Evolutionary conservation across 64 coral and sea anemone species (phyloP), one percentile per base, ranked within the genome.

Genomic region (Montipora foliosa): DNA sequence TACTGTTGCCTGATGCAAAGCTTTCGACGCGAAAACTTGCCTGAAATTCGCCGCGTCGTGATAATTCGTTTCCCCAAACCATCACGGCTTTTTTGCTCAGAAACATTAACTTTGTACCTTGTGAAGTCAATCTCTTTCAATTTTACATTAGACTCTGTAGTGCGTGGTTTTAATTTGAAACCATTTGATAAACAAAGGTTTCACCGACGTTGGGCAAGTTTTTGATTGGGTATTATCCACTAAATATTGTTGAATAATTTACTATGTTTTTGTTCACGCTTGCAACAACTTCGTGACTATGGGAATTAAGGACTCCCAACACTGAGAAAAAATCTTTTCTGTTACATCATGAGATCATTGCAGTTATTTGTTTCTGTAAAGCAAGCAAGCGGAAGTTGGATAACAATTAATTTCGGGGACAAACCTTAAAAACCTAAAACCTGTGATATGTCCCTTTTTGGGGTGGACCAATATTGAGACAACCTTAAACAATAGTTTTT

Each of bases 151-250:
- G 58, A 66, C 5, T 44, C 58, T 8, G 37, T 82, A 44, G 25
- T 62, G 58, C 52, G 60, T 17, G 44, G 15, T 19, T 84, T 4
- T 50, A 11, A 17, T 1, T 16, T 19, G 44, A 71, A 71, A 20
- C 20, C 64, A 47, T 50, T 3, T 6, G 5, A 71, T 14, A 86
- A 86, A 72, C 66, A 72, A 71, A 66, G 6, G 2, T 49, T 70
- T 71, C 16, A 8, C 66, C 66, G 82, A 49, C 64, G 37, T 51
- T 50, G 46, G 71, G 14, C 46, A 11, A 49, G 24, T 7, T 68
- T 86, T 86, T 86, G 82, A 86, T 86, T 86, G 82, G 66, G 68
- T 71, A 48, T 71, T 86, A 71, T 71, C 68, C 50, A 45, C 66
- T 51, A 49, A 86, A 86, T 71, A 67, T 62, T 29, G 4, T 19